These are phyloP conservation scores for Anniella stebbinsi DNA, from an alignment of 2,797 vertebrate genomes.

Conservation along the genomic window DNA sequence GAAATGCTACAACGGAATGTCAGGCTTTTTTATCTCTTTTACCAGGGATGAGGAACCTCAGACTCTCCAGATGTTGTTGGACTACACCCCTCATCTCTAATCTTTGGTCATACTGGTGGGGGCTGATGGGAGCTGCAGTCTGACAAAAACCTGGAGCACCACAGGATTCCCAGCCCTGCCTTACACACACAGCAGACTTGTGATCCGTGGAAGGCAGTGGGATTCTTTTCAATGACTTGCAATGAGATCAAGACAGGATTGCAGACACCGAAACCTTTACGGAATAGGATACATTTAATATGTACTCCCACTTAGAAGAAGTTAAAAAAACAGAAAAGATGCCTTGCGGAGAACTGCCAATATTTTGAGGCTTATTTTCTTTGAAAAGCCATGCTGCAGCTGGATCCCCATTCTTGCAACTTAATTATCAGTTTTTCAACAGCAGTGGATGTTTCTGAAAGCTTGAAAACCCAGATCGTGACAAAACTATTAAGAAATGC, in stretches of 20 bases:
- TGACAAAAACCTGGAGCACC: no score
- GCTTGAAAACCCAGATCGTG: conserved; percentile 6
- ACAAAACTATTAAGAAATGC: conserved; percentile 18
- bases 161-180: no score
- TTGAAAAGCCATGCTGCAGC: conserved; percentile 7
- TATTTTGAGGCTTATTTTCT: conserved; percentile 19
- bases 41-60: no score
- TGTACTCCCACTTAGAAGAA: neutral
- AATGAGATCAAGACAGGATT: neutral
- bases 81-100: no score
- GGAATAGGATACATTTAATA: neutral
- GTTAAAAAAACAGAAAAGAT: neutral
- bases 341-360: conserved; percentile 6
- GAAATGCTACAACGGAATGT: neutral
- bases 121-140: no score
- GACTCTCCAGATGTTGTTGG: no score
- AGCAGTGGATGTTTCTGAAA: conserved; percentile 13
- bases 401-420: conserved; percentile 31
- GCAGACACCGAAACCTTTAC: neutral
- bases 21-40: neutral
- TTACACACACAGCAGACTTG: neutral
- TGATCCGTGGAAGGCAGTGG: neutral
- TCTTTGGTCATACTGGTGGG: no score
- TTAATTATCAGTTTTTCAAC: conserved; percentile 34
- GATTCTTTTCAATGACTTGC: neutral